These are phyloP conservation scores for Harpegnathos saltator DNA, from an alignment of 1,140 invertebrate genomes.

Conservation along the genomic window DNA sequence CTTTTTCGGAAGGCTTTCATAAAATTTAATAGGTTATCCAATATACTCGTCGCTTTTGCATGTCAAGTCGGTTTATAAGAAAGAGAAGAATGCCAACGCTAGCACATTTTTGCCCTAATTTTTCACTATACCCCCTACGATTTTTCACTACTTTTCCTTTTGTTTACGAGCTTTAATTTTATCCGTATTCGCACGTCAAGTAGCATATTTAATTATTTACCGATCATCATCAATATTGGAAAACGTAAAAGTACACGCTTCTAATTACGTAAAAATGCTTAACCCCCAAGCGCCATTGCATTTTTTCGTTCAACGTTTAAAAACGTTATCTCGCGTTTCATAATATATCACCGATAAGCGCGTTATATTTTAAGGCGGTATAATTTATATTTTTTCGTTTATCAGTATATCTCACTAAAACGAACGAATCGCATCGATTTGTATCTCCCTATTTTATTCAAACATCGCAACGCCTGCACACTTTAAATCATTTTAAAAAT, in stretches of 20 bases:
- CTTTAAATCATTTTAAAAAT: conserved; percentile 1
- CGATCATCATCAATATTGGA: not conserved
- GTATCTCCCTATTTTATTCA: not conserved
- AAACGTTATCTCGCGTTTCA: too few relatives aligned
- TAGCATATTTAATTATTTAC: not conserved
- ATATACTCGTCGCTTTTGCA: conserved; percentile 55
- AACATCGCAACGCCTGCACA: not conserved
- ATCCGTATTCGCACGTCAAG: not conserved
- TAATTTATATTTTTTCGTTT: too few relatives aligned
- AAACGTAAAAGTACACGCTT: not conserved
- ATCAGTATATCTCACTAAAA: conserved; percentile 7
- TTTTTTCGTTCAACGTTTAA: not conserved
- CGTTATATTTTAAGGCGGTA: too few relatives aligned
- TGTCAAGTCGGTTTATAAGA: conserved; percentile 44
- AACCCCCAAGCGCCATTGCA: not conserved
- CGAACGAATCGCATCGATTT: not conserved
- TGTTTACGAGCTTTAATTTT: not conserved
- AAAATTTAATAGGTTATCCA: conserved; percentile 66
- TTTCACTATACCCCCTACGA: conserved; percentile 9
- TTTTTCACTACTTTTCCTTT: not conserved
- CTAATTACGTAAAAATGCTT: not conserved
- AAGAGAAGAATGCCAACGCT: conserved; percentile 29
- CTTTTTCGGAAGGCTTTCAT: conserved; percentile 59
- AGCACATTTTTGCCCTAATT: conserved; percentile 22
- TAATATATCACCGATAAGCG: too few relatives aligned